Evolutionary conservation across 2,888 invertebrate genomes (phyloP), one percentile per base, ranked within the genome.

Genomic region (Lepidocyrtinus sp.): DNA sequence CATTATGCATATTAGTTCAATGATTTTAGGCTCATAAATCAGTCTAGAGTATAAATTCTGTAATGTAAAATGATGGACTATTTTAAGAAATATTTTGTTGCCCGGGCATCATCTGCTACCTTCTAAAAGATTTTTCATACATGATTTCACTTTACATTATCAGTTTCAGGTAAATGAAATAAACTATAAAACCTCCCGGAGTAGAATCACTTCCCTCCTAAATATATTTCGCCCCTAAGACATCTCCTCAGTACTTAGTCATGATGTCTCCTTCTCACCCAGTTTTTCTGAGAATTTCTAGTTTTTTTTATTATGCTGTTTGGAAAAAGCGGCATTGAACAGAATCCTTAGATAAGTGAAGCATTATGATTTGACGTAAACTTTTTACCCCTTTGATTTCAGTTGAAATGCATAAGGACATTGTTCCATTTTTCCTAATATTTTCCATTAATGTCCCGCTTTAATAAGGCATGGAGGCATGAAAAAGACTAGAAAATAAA

Each of bases 271-370:
- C n/a, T n/a, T n/a, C n/a, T n/a, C n/a, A n/a, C n/a, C n/a, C n/a
- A n/a, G 64, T 7, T 24, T 19, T 24, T 68, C 17, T 59, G 19
- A 55, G 46, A 72, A 72, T 19, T 64, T 36, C 64, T 36, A 75
- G 55, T 55, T 71, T 71, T 65, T 45, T n/a, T 22, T n/a, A 12
- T 67, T 64, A 25, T 46, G 46, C 17, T 55, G 45, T 22, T 19
- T 27, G 63, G 5, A 7, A 59, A 17, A 59, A 64, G 7, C 22
- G 72, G 67, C 73, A 61, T n/a, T 36, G 64, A 1, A 50, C 65
- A 36, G 68, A 61, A 67, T 80, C 71, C 61, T 80, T 71, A 80
- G 75, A 80, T 80, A 75, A 80, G 80, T 80, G 75, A 80, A 75
- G 80, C 75, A 75, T 50, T 25, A 61, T 67, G 46, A 80, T 63